Evolutionary conservation across 1,140 invertebrate species (phyloP).

Genomic region (Octopus bimaculoides): DNA sequence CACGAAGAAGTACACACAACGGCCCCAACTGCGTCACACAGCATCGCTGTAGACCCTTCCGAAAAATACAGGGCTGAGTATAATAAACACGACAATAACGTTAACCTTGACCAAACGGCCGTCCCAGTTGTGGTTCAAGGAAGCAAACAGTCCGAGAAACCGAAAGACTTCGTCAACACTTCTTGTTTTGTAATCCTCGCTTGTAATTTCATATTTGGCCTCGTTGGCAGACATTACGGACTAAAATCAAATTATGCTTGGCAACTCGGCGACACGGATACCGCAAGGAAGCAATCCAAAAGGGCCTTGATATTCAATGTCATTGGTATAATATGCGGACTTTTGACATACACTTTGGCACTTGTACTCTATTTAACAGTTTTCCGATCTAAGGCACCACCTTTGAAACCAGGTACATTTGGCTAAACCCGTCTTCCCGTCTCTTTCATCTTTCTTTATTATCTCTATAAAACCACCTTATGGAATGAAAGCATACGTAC

Average conservation of each 20-base stretch:
- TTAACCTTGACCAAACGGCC: not conserved
- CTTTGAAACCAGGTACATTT: too few species aligned
- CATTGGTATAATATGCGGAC: constrained; percentile 37
- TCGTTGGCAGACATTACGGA: constrained; percentile 37
- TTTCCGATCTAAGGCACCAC: not conserved
- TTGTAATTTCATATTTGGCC: constrained; percentile 40
- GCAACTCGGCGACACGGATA: constrained; percentile 42
- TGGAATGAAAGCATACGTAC: too few species aligned
- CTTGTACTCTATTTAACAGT: constrained; percentile 40
- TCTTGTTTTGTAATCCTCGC: constrained; percentile 39
- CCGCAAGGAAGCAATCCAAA: constrained; percentile 37
- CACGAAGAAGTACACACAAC: not conserved
- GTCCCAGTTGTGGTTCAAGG: not conserved
- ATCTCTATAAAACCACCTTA: too few species aligned
- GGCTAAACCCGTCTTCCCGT: too few species aligned
- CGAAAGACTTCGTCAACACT: constrained; percentile 42
- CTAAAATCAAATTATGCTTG: constrained; percentile 48
- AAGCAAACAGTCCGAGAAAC: constrained; percentile 22
- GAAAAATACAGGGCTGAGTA: not conserved
- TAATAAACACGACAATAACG: not conserved
- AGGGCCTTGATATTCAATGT: constrained; percentile 43
- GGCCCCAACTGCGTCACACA: not conserved
- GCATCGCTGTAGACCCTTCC: not conserved
- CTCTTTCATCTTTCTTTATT: too few species aligned
- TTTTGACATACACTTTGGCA: constrained; percentile 41